Evolutionary conservation across 2,797 vertebrate species (phyloP).

Genomic region (Tokudaia muenninki): DNA sequence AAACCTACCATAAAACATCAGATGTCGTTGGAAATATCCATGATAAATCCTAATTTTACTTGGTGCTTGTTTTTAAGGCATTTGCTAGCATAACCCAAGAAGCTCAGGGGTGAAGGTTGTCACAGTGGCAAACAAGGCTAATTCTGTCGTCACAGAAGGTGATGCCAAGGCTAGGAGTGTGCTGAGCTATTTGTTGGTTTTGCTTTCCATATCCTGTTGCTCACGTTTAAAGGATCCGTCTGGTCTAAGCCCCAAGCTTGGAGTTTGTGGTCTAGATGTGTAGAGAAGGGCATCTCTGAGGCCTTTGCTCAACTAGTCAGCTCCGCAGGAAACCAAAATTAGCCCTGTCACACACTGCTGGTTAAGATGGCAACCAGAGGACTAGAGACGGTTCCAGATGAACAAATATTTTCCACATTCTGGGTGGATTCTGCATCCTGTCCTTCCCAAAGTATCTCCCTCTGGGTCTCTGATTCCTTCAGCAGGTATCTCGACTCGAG

Average conservation of each 20-base stretch:
- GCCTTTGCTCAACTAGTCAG: no score
- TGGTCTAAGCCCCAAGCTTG: neutral
- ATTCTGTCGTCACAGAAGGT: neutral
- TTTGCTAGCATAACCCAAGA: fast-evolving
- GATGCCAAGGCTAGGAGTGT: neutral
- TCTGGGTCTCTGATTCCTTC: neutral
- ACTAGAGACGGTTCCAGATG: fast-evolving
- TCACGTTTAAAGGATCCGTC: neutral
- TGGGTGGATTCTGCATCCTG: fast-evolving
- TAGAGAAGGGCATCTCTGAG: neutral
- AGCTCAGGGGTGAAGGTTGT: neutral
- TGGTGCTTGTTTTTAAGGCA: neutral
- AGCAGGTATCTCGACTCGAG: fast-evolving
- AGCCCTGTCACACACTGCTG: fast-evolving
- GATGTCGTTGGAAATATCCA: neutral
- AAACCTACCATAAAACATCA: neutral
- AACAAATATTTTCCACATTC: fast-evolving
- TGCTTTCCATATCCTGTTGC: neutral
- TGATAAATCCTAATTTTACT: neutral
- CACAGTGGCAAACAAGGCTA: fast-evolving
- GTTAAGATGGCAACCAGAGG: neutral
- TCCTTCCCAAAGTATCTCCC: neutral
- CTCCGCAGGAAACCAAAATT: neutral
- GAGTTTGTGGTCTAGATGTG: neutral
- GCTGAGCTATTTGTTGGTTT: fast-evolving